These are phyloP conservation scores for Tauraco erythrolophus DNA, from an alignment of 2,113 vertebrate genomes.

Conservation along the genomic window DNA sequence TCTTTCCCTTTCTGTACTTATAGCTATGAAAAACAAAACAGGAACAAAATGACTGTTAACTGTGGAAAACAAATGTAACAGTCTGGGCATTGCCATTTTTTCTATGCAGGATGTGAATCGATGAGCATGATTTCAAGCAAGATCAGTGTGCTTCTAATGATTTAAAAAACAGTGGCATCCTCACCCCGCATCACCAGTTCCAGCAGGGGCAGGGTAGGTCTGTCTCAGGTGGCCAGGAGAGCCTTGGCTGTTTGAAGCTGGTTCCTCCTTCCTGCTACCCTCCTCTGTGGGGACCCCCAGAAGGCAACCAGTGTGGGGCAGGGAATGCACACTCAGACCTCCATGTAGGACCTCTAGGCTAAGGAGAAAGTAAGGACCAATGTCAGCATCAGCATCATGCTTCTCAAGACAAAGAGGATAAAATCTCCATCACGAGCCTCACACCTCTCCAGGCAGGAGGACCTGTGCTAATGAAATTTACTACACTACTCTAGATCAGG, in stretches of 20 bases:
- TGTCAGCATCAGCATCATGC: background rate
- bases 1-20: background rate
- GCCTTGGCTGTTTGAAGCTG: rapidly evolving
- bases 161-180: background rate
- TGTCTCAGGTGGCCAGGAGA: background rate
- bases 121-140: background rate
- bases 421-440: background rate
- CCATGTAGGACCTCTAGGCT: rapidly evolving
- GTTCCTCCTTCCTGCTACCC: background rate
- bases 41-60: background rate
- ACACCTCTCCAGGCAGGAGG: background rate
- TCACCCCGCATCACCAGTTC: rapidly evolving
- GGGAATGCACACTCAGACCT: background rate
- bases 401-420: background rate
- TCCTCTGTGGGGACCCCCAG: rapidly evolving
- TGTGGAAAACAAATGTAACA: background rate
- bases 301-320: rapidly evolving
- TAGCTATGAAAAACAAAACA: background rate
- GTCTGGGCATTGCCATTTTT: background rate
- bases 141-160: background rate
- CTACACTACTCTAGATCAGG: background rate
- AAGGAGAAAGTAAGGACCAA: background rate
- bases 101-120: background rate
- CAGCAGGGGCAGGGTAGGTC: background rate
- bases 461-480: background rate